These are phyloP conservation scores for Eupithecia inturbata DNA, from an alignment of 2,888 invertebrate species.

Conservation along the genomic window DNA sequence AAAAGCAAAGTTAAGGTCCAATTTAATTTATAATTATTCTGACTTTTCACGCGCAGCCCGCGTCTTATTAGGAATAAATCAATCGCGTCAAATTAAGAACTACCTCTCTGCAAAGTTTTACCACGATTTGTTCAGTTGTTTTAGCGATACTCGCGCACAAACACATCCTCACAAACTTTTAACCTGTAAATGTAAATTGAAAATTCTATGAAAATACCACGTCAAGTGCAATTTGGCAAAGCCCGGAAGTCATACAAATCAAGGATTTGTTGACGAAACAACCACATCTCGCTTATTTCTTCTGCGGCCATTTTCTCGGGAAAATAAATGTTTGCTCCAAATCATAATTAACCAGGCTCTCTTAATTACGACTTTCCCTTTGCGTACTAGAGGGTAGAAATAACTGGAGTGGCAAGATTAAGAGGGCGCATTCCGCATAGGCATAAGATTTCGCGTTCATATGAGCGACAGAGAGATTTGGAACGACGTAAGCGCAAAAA, in stretches of 20 bases:
- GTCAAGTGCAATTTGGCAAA: not conserved
- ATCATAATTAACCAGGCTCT: conserved; percentile 52
- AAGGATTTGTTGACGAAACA: not conserved
- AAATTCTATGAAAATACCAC: not conserved
- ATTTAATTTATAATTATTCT: too few relatives aligned
- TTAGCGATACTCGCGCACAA: not conserved
- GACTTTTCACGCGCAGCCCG: too few relatives aligned
- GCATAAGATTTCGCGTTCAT: too few relatives aligned
- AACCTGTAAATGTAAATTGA: not conserved
- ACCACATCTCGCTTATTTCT: not conserved
- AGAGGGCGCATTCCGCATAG: too few relatives aligned
- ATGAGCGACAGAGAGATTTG: too few relatives aligned
- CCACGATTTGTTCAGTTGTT: not conserved
- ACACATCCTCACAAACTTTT: not conserved
- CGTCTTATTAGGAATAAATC: too few relatives aligned
- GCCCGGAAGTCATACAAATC: not conserved
- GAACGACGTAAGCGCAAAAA: too few relatives aligned
- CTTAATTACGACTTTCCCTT: conserved; percentile 55
- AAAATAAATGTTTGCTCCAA: conserved; percentile 41
- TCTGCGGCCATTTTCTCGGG: conserved; percentile 3
- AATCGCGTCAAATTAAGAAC: too few relatives aligned
- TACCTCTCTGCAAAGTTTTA: too few relatives aligned
- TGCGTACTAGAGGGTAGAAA: conserved; percentile 35
- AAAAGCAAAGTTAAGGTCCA: too few relatives aligned
- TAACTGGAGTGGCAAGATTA: not conserved